These are phyloP conservation scores for Athalia cordata DNA, from an alignment of 2,888 invertebrate species.

Conservation along the genomic window DNA sequence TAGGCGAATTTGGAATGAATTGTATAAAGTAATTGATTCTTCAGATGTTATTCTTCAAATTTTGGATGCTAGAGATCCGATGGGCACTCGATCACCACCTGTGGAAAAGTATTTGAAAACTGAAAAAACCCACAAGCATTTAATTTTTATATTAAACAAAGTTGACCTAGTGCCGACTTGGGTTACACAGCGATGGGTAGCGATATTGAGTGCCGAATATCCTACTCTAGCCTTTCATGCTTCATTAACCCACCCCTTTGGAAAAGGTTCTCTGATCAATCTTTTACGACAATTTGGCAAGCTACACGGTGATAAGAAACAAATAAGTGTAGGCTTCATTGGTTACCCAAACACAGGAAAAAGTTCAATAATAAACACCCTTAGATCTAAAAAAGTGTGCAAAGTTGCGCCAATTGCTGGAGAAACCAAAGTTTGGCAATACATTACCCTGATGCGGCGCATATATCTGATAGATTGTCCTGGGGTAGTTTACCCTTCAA, in stretches of 20 bases:
- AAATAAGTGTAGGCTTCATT: constrained; percentile 99
- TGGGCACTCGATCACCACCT: constrained; percentile 95
- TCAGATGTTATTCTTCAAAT: constrained; percentile 98
- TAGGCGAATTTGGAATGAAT: constrained; percentile 98
- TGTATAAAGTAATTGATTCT: constrained; percentile 99
- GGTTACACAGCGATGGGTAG: constrained; percentile 99
- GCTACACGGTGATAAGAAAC: constrained; percentile 96
- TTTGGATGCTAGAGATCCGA: constrained; percentile 97
- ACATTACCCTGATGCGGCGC: constrained; percentile 96
- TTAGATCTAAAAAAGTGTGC: constrained; percentile 97
- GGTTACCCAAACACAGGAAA: constrained; percentile 99
- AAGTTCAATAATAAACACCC: constrained; percentile 97
- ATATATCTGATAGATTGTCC: constrained; percentile 99
- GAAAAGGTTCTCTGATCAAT: constrained; percentile 97
- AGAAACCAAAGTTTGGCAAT: constrained; percentile 99
- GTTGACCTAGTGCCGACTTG: constrained; percentile 97
- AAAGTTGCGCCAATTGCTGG: constrained; percentile 99
- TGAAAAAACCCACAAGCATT: constrained; percentile 97
- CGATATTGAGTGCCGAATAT: constrained; percentile 93
- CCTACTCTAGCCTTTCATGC: constrained; percentile 99
- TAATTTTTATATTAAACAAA: constrained; percentile 98
- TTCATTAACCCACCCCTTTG: constrained; percentile 98
- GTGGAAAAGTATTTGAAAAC: constrained; percentile 92
- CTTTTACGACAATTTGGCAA: constrained; percentile 96
- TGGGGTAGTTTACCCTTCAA: constrained; percentile 97